These are phyloP conservation scores for Ictalurus punctatus DNA, from an alignment of 2,113 vertebrate species.

Conservation along the genomic window DNA sequence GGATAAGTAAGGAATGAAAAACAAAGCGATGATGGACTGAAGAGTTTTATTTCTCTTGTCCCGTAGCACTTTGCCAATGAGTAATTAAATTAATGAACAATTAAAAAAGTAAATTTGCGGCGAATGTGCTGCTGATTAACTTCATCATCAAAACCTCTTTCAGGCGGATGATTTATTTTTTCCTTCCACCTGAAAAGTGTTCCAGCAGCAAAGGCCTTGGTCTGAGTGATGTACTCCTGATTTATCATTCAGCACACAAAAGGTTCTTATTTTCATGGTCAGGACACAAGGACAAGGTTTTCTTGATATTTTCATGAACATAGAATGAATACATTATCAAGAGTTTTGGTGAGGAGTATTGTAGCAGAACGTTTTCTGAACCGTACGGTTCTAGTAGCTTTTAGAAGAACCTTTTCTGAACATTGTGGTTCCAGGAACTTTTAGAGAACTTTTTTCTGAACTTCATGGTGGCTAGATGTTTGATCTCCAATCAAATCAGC, in stretches of 20 bases:
- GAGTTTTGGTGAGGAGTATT: not conserved
- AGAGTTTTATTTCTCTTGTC: not conserved
- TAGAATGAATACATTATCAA: not conserved
- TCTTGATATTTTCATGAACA: not conserved
- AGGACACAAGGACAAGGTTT: not conserved
- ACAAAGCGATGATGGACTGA: too few species aligned
- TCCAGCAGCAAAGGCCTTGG: not conserved
- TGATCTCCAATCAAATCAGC: not conserved
- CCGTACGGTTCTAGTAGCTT: too few species aligned
- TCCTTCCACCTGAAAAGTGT: not conserved
- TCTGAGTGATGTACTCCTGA: not conserved
- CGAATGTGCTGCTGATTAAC: not conserved
- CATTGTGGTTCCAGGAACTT: not conserved
- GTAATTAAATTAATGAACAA: not conserved
- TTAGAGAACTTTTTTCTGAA: not conserved
- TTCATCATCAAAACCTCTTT: conserved; percentile 19
- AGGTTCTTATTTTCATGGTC: not conserved
- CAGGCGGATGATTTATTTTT: not conserved
- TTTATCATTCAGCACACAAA: not conserved
- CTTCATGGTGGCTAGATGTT: not conserved
- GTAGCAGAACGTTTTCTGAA: not conserved
- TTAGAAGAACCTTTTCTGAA: not conserved
- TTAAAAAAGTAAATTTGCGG: not conserved
- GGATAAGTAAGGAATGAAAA: not conserved
- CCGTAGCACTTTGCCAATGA: not conserved